Evolutionary conservation across 2,888 invertebrate genomes (phyloP), one percentile per base, ranked within the genome.

Genomic region (Reticulitermes lucifugus): DNA sequence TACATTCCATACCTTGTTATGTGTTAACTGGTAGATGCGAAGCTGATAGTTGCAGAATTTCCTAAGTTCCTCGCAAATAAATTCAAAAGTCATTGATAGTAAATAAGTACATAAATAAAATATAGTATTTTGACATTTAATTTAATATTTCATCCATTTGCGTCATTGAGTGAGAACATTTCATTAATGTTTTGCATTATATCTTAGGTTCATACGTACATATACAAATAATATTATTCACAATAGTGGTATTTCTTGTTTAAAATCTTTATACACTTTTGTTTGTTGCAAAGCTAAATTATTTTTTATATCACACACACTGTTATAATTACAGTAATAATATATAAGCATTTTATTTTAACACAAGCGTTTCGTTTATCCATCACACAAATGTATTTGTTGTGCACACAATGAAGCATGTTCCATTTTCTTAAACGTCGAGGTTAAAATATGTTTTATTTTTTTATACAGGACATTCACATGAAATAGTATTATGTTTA

Each of bases 261-360:
- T 81, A 81, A 81, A 81, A 81, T 81, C 81, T 81, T 81, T 81
- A 81, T 81, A 81, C 81, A 81, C 25, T 41, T n/a, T 22, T 70
- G 65, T 43, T 65, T 59, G 41, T 21, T 70, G 81, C 81, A 70
- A 81, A 81, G 81, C 81, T 81, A 80, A 59, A 60, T 80, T 60
- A 60, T 80, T 79, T 80, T 55, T 51, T 80, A 80, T 80, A 81
- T 81, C 81, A 81, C 81, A 81, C 81, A 65, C 81, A 81, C n/a
- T 81, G 65, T 65, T 65, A 43, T 81, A 81, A 81, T 81, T 81
- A 81, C 81, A 81, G 59, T 81, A 65, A 81, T 81, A 81, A 29
- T 70, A 81, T 81, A 81, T 70, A 70, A 65, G 70, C 81, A 43
- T 70, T 65, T 81, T 70, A 65, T 60, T 70, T 81, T 70, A 81